A percentile compares a stretch with the other conserved stretches of the same genome.
Conservation (phyloP, 2,113 vertebrate genomes). For the Sander vitreus region DNA sequence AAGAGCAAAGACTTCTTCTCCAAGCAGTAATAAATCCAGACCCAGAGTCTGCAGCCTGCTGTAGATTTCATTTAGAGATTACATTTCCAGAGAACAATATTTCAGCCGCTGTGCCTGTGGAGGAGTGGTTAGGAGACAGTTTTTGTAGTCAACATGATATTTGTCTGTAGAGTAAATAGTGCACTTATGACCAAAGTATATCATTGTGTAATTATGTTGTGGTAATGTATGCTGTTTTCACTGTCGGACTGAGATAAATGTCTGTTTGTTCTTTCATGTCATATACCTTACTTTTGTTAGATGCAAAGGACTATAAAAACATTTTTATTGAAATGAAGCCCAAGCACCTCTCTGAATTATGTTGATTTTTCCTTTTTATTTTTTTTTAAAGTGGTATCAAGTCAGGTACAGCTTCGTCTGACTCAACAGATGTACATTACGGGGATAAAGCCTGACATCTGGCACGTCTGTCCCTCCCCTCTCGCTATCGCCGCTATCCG, state of each 20-base stretch:
- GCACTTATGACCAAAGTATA: constrained; percentile 39
- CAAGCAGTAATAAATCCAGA: constrained; percentile 87
- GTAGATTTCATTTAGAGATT: constrained; percentile 63
- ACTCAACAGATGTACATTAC: too few relatives aligned
- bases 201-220: constrained; percentile 27
- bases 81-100: constrained; percentile 59
- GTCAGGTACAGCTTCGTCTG: not conserved
- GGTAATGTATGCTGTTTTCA: constrained; percentile 19
- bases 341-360: not conserved
- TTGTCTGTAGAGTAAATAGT: constrained; percentile 33
- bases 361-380: not conserved
- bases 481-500: too few relatives aligned
- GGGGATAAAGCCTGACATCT: too few relatives aligned
- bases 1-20: constrained; percentile 98
- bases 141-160: constrained; percentile 17
- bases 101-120: constrained; percentile 56
- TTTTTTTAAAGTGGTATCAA: constrained; percentile 15
- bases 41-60: constrained; percentile 65
- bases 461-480: too few relatives aligned
- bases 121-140: constrained; percentile 14
- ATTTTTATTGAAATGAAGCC: not conserved
- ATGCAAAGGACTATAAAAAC: constrained; percentile 10
- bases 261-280: constrained; percentile 20
- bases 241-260: constrained; percentile 6
- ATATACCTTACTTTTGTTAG: constrained; percentile 21